Conservation (phyloP, 1,140 invertebrate genomes). For the Atopsyche davidsoni region DNA sequence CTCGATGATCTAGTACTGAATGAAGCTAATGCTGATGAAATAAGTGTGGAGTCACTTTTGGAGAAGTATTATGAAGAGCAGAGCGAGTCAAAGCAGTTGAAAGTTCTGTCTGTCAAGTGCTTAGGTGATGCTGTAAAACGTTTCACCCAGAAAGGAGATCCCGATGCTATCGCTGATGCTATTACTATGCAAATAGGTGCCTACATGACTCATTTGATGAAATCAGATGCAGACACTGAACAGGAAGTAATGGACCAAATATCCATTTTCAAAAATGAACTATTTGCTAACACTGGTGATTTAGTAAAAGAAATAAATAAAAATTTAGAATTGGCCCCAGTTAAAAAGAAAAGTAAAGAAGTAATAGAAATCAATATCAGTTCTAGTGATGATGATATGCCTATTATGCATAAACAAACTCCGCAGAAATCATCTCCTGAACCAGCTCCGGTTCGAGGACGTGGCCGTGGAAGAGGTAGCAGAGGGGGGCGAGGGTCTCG, state of each 20-base stretch:
- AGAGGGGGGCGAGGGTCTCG: conserved; percentile 22
- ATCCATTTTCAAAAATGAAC: conserved; percentile 33
- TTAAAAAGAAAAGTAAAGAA: conserved; percentile 1
- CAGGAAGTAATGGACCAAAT: conserved; percentile 37
- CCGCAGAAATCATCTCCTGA: background rate
- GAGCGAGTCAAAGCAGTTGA: conserved; percentile 21
- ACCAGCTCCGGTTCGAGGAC: conserved; percentile 1
- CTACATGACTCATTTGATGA: conserved; percentile 31
- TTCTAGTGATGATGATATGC: conserved; percentile 13
- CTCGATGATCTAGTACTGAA: conserved; percentile 35
- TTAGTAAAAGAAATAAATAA: conserved; percentile 12
- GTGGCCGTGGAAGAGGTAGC: conserved; percentile 24
- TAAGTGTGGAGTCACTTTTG: conserved; percentile 24
- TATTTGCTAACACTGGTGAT: conserved; percentile 22
- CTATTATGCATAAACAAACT: background rate
- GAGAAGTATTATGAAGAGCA: conserved; percentile 27
- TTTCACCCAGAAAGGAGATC: conserved; percentile 26
- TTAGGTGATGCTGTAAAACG: conserved; percentile 27
- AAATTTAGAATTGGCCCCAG: conserved; percentile 7
- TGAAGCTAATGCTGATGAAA: conserved; percentile 29
- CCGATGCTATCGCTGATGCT: conserved; percentile 21
- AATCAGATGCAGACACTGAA: conserved; percentile 39
- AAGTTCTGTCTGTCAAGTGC: conserved; percentile 27
- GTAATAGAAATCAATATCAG: conserved; percentile 3
- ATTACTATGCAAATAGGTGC: conserved; percentile 18